Evolutionary conservation across 2,113 vertebrate species (phyloP).

Genomic region (Numenius arquata): DNA sequence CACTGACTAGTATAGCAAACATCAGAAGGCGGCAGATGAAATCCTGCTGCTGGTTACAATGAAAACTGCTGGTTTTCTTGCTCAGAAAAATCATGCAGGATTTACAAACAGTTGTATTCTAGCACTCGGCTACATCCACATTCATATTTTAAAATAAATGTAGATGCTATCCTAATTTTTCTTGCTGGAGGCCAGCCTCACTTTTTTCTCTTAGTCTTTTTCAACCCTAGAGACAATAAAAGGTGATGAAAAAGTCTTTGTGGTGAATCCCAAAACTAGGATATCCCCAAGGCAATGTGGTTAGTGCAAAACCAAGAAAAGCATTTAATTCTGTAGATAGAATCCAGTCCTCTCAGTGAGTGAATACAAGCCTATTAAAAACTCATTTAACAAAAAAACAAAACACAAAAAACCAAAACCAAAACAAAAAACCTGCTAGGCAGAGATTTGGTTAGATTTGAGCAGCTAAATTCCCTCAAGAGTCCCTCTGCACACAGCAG

Average conservation of each 20-base stretch:
- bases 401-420: neutral
- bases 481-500: neutral
- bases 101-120: neutral
- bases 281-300: neutral
- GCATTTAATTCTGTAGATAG: neutral
- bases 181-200: neutral
- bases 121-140: neutral
- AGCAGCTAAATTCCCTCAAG: neutral
- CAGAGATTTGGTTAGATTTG: neutral
- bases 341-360: neutral
- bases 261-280: neutral
- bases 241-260: slow-evolving; percentile 26
- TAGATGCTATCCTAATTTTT: neutral
- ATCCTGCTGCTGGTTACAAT: neutral
- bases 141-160: neutral
- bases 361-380: neutral
- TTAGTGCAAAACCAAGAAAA: neutral
- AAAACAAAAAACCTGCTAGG: neutral
- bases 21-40: neutral
- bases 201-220: neutral
- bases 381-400: neutral
- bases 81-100: neutral
- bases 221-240: neutral
- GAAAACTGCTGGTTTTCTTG: neutral
- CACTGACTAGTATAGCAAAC: neutral